These are phyloP conservation scores for Cebus imitator DNA, from an alignment of 2,113 vertebrate genomes.

Conservation along the genomic window DNA sequence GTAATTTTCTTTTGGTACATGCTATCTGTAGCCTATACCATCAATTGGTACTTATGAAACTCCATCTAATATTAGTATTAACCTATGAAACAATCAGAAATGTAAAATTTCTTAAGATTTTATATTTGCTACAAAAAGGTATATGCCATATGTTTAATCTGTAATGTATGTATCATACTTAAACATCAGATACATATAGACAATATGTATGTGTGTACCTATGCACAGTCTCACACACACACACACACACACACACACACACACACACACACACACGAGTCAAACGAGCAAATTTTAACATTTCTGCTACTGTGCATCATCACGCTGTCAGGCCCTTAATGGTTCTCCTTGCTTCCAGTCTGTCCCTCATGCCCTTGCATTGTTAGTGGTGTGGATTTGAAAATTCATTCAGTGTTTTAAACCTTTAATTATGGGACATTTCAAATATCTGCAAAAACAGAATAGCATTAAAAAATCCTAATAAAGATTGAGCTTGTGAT, in stretches of 20 bases:
- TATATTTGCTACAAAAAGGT: not conserved
- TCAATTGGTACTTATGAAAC: not conserved
- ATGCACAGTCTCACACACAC: no score
- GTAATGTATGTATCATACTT: not conserved
- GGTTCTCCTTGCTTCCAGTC: not conserved
- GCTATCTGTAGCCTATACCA: not conserved
- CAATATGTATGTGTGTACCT: not conserved
- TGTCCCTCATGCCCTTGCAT: not conserved
- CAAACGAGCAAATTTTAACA: not conserved
- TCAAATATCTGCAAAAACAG: not conserved
- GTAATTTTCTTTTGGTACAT: not conserved
- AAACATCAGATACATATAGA: not conserved
- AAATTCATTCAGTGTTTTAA: not conserved
- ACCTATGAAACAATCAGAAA: not conserved
- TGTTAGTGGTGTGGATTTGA: not conserved
- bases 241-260: not conserved
- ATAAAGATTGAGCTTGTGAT: not conserved
- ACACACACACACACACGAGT: not conserved
- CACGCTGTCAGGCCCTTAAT: not conserved
- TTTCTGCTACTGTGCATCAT: not conserved
- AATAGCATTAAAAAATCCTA: not conserved
- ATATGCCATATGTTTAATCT: not conserved
- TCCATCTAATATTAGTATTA: slow-evolving; percentile 19
- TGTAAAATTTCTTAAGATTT: not conserved
- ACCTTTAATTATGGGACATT: not conserved